Evolutionary conservation across 1,140 invertebrate species (phyloP).

Genomic region (Delia radicum): DNA sequence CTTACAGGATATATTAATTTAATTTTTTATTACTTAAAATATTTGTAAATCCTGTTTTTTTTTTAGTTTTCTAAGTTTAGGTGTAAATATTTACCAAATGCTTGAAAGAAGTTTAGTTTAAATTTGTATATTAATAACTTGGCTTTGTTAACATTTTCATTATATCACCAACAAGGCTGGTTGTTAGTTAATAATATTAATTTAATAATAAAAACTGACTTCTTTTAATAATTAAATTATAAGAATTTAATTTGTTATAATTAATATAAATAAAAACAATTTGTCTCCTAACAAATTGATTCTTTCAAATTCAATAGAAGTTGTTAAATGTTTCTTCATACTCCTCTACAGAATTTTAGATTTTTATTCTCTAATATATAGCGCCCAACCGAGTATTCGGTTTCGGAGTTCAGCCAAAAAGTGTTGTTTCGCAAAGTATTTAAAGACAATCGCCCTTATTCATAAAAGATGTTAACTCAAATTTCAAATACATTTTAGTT

Average conservation of each 20-base stretch:
- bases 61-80: not conserved
- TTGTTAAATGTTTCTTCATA: no score
- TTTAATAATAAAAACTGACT: not conserved
- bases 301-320: no score
- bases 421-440: no score
- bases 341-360: no score
- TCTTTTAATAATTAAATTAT: not conserved
- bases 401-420: no score
- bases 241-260: slow-evolving; percentile 5
- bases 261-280: not conserved
- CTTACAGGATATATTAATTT: not conserved
- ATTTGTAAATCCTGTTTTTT: not conserved
- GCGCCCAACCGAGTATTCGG: no score
- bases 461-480: no score
- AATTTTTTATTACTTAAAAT: not conserved
- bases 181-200: not conserved
- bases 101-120: not conserved
- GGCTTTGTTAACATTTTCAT: not conserved
- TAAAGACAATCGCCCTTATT: no score
- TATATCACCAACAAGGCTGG: not conserved
- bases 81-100: not conserved
- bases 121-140: not conserved
- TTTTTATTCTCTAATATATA: no score
- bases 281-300: not conserved
- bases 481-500: no score